Percentiles rank a stretch among this genome's conserved stretches.
Evolutionary conservation across 2,113 vertebrate species (phyloP).

Genomic region (Oncorhynchus tshawytscha): DNA sequence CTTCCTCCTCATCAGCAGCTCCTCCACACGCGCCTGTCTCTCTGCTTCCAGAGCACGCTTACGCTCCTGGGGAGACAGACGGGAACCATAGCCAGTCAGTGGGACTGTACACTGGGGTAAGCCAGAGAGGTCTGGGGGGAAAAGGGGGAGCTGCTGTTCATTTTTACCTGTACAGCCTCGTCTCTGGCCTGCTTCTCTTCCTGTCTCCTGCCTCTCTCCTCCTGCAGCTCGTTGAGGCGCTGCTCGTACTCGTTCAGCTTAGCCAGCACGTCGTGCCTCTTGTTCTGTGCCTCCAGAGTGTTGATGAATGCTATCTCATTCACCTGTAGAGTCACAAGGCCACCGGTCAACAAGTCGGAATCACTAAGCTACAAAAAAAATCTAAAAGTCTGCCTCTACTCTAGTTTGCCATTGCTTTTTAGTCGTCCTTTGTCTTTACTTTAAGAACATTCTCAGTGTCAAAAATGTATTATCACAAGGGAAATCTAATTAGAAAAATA

Average conservation of each 20-base stretch:
- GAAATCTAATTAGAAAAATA: background rate
- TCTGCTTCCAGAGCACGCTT: conserved; percentile 93
- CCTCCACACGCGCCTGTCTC: conserved; percentile 93
- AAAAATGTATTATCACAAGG: too few species aligned
- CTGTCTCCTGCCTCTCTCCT: conserved; percentile 91
- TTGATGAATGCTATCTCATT: conserved; percentile 99
- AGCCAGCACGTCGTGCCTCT: conserved; percentile 92
- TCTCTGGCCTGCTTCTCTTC: conserved; percentile 98
- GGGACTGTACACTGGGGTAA: background rate
- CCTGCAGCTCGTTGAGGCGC: conserved; percentile 94
- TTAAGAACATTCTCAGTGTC: background rate
- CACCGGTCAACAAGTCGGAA: too few species aligned
- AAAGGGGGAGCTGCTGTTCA: background rate
- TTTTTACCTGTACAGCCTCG: conserved; percentile 92
- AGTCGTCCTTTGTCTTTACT: background rate
- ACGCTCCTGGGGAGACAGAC: conserved; percentile 78
- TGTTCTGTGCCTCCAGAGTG: conserved; percentile 98
- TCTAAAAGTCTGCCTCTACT: background rate
- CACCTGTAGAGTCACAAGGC: conserved; percentile 73
- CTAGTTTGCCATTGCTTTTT: background rate
- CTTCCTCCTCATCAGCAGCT: conserved; percentile 86
- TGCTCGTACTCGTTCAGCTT: conserved; percentile 97
- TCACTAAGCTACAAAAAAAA: too few species aligned
- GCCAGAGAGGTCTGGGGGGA: background rate
- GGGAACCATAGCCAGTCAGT: background rate